Conservation (phyloP, 2,888 invertebrate species). For the Pantelozetes paolii region DNA sequence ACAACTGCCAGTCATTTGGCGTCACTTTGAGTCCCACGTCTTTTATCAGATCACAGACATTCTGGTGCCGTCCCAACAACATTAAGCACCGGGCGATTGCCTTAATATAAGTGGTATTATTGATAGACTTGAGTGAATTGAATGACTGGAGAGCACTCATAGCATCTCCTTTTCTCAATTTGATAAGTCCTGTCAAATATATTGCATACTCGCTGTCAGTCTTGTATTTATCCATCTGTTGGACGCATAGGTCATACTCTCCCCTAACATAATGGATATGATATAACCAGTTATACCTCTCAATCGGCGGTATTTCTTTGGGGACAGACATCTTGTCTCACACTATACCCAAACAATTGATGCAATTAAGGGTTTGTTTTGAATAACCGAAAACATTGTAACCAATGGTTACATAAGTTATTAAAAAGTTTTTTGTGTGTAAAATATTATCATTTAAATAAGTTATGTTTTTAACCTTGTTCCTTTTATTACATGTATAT, state of each 20-base stretch:
- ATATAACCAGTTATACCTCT: slow-evolving; percentile 44
- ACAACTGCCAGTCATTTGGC: slow-evolving; percentile 43
- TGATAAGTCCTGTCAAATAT: slow-evolving; percentile 43
- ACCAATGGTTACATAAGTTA: too few relatives aligned
- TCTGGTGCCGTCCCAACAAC: slow-evolving; percentile 43
- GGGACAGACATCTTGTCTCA: neutral
- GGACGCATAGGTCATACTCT: slow-evolving; percentile 41
- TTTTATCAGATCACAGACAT: slow-evolving; percentile 42
- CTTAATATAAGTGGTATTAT: slow-evolving; percentile 41
- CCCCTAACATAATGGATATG: slow-evolving; percentile 45
- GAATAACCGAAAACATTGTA: too few relatives aligned
- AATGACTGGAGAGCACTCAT: slow-evolving; percentile 39
- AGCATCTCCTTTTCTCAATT: slow-evolving; percentile 40
- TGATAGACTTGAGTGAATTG: slow-evolving; percentile 38
- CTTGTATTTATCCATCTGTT: slow-evolving; percentile 41
- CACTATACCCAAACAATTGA: too few relatives aligned
- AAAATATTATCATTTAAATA: too few relatives aligned
- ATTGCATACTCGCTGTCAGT: slow-evolving; percentile 42
- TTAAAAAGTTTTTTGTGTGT: too few relatives aligned
- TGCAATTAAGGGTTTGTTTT: too few relatives aligned
- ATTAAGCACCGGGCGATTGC: slow-evolving; percentile 44
- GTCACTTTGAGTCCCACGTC: slow-evolving; percentile 40
- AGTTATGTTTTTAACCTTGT: too few relatives aligned
- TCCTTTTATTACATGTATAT: too few relatives aligned
- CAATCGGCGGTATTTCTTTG: slow-evolving; percentile 42